These are phyloP conservation scores for Cryptoleucopteryx plumbea DNA, from an alignment of 2,113 vertebrate species.

Conservation along the genomic window DNA sequence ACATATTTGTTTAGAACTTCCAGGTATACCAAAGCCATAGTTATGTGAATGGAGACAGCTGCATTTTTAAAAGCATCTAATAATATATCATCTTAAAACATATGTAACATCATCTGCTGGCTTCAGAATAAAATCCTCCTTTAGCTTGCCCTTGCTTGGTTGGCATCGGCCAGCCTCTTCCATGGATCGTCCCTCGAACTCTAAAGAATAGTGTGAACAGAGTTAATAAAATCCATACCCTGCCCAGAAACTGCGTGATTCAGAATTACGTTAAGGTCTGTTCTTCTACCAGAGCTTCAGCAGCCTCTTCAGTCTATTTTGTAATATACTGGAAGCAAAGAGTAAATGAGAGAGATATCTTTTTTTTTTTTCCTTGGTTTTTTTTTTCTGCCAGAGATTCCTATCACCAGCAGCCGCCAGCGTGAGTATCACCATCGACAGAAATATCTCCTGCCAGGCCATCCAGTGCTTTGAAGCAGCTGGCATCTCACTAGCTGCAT, in stretches of 20 bases:
- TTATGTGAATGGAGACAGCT: neutral
- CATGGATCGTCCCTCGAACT: neutral
- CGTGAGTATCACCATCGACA: neutral
- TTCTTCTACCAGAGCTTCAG: neutral
- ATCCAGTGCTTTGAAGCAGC: neutral
- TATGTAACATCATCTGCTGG: neutral
- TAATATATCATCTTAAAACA: neutral
- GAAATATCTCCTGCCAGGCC: neutral
- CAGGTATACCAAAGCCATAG: neutral
- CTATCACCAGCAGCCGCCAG: neutral
- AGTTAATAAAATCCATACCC: neutral
- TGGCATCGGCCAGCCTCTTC: neutral
- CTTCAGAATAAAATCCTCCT: neutral
- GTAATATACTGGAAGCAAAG: neutral
- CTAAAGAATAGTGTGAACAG: neutral
- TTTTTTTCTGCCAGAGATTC: neutral
- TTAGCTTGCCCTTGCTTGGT: neutral
- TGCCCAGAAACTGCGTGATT: accelerated
- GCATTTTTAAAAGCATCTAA: neutral
- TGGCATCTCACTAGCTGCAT: neutral
- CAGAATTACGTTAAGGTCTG: neutral
- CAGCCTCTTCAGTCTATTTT: neutral
- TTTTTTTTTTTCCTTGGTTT: no score
- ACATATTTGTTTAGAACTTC: neutral
- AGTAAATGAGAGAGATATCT: neutral